phyloP scores from a whole-genome alignment of 2,797 vertebrate species.

The Glyptemys insculpta region DNA sequence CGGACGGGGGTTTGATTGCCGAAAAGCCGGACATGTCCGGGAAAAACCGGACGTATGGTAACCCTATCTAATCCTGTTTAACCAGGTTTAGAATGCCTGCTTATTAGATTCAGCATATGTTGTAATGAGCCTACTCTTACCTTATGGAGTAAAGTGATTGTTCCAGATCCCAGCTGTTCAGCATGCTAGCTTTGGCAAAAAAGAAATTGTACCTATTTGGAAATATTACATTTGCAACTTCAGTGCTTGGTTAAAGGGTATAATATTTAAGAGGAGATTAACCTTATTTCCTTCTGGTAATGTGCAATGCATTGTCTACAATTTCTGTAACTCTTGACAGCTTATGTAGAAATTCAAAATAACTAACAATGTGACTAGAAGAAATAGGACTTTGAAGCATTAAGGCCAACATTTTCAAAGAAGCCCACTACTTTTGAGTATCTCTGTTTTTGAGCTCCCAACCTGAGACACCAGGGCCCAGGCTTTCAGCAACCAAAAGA shows the following conservation, averaged over 20 bases:
- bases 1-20: too few species aligned
- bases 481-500: not conserved
- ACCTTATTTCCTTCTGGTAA: not conserved
- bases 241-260: not conserved
- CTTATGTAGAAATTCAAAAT: not conserved
- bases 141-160: not conserved
- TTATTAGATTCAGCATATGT: not conserved
- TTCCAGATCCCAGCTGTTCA: not conserved
- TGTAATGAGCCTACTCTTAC: not conserved
- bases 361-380: not conserved
- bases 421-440: not conserved
- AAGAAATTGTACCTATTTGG: not conserved
- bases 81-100: not conserved
- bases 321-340: not conserved
- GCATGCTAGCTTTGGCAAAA: not conserved
- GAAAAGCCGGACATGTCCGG: too few species aligned
- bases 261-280: not conserved
- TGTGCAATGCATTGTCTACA: not conserved
- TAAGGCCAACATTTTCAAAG: not conserved
- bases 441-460: not conserved
- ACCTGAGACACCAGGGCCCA: not conserved
- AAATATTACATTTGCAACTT: not conserved
- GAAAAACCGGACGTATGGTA: too few species aligned
- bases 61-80: not conserved
- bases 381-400: not conserved